Percentiles rank a stretch among this genome's conserved stretches.
phyloP scores from a whole-genome alignment of 2,113 vertebrate genomes.

The Anas platyrhynchos region DNA sequence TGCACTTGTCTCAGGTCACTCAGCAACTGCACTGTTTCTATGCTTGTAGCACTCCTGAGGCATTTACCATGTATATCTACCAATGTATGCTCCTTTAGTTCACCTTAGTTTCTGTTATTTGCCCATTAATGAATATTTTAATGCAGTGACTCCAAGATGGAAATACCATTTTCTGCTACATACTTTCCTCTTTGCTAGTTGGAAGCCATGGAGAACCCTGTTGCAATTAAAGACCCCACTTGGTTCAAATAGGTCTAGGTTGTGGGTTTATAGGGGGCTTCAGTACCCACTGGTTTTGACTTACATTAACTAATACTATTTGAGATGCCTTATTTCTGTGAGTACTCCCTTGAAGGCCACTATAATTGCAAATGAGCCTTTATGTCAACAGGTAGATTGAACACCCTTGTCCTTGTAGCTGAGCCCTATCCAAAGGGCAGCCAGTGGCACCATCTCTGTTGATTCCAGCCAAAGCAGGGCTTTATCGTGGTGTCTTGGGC shows the following conservation, averaged over 20 bases:
- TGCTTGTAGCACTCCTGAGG: not conserved
- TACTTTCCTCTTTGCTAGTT: not conserved
- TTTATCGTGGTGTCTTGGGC: accelerated
- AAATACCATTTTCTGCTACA: not conserved
- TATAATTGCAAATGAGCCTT: not conserved
- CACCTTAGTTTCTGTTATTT: not conserved
- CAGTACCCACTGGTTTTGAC: not conserved
- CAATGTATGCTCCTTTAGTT: not conserved
- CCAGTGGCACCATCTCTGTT: accelerated
- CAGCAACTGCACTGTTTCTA: not conserved
- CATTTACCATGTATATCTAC: not conserved
- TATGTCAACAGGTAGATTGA: not conserved
- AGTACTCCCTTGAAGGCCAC: not conserved
- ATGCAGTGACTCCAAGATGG: not conserved
- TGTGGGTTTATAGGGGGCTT: not conserved
- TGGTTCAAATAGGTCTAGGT: not conserved
- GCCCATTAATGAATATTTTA: not conserved
- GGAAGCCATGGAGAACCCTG: not conserved
- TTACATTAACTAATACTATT: not conserved
- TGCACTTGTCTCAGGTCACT: not conserved
- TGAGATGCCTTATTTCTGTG: not conserved
- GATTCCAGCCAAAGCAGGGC: not conserved
- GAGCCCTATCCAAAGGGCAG: accelerated
- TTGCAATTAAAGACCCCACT: not conserved
- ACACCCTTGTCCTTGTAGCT: accelerated